Evolutionary conservation across 2,888 invertebrate species (phyloP).

Genomic region (Leptopterna dolabrata): DNA sequence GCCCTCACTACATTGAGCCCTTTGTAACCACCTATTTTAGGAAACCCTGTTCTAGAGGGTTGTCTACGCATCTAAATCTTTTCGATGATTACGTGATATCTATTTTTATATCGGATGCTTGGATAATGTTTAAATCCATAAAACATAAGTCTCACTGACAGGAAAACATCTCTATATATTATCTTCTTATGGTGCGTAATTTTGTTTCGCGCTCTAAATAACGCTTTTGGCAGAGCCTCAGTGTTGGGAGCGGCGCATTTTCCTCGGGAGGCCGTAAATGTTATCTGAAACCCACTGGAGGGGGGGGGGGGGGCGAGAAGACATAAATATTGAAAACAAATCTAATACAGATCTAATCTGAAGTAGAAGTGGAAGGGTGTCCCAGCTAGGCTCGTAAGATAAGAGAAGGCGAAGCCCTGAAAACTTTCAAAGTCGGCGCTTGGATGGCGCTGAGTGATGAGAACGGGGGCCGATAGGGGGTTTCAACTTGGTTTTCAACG

Average conservation of each 20-base stretch:
- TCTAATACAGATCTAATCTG: slow-evolving; percentile 39
- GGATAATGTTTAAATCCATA: neutral
- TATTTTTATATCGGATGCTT: neutral
- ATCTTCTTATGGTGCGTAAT: slow-evolving; percentile 29
- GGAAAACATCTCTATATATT: slow-evolving; percentile 6
- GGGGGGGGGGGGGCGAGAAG: neutral
- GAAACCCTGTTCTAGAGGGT: too few relatives aligned
- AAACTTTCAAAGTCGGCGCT: slow-evolving; percentile 31
- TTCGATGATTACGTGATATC: too few relatives aligned
- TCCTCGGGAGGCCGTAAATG: slow-evolving; percentile 20
- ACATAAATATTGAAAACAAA: slow-evolving; percentile 48
- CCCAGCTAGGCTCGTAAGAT: slow-evolving; percentile 21
- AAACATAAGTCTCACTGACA: neutral
- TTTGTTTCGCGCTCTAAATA: slow-evolving; percentile 19
- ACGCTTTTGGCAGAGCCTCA: slow-evolving; percentile 21
- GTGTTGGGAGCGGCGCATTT: neutral
- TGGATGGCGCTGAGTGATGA: slow-evolving; percentile 15
- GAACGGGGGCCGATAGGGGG: neutral
- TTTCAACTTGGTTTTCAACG: neutral
- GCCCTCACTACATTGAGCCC: too few relatives aligned
- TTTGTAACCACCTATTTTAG: too few relatives aligned
- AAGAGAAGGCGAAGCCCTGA: slow-evolving; percentile 3
- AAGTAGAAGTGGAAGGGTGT: neutral
- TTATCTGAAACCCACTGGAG: neutral
- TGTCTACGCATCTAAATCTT: too few relatives aligned